Evolutionary conservation across 2,888 invertebrate genomes (phyloP).

Genomic region (Leptinotarsa juncta): DNA sequence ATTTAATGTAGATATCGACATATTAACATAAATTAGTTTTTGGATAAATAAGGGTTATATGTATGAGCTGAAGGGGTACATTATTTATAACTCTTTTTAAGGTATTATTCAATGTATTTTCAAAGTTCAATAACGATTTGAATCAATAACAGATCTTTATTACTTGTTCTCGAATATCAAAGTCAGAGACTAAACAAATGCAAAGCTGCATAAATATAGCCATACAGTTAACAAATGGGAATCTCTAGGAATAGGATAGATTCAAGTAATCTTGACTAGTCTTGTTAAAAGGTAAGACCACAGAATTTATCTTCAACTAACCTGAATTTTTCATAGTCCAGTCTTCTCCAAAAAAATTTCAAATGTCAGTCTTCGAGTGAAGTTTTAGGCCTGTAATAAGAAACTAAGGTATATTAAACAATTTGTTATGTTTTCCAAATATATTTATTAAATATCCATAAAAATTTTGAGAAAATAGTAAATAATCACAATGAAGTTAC

Average conservation of each 20-base stretch:
- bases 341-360: slow-evolving; percentile 66
- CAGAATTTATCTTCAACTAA: slow-evolving; percentile 67
- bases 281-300: slow-evolving; percentile 64
- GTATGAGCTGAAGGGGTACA: no score
- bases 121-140: no score
- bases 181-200: background rate
- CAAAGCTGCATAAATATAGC: slow-evolving; percentile 4
- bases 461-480: slow-evolving; percentile 58
- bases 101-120: no score
- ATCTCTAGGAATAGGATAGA: slow-evolving; percentile 24
- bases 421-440: slow-evolving; percentile 58
- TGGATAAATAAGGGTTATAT: no score
- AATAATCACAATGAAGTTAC: slow-evolving; percentile 57
- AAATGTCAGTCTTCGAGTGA: slow-evolving; percentile 66
- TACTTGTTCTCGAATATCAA: no score
- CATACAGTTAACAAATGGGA: slow-evolving; percentile 16
- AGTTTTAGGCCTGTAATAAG: slow-evolving; percentile 65
- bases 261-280: slow-evolving; percentile 38
- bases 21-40: no score
- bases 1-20: no score
- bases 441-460: slow-evolving; percentile 59
- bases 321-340: slow-evolving; percentile 66
- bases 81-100: no score
- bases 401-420: slow-evolving; percentile 63
- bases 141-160: no score